Conservation (phyloP, 2,888 invertebrate species). For the Drosophila setosimentum region DNA sequence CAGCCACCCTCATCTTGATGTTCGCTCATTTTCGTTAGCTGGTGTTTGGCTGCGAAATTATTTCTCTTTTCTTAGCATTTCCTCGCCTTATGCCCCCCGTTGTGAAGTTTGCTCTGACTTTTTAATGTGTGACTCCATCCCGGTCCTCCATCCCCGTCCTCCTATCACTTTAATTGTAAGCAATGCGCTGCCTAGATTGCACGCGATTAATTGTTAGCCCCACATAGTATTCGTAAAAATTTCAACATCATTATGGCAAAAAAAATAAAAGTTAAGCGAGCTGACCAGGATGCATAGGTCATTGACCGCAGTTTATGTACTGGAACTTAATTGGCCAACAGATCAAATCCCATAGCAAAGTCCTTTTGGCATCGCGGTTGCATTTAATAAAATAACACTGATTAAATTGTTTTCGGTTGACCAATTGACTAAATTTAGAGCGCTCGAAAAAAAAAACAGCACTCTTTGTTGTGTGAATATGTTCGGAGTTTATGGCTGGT, state of each 20-base stretch:
- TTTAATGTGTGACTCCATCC: slow-evolving; percentile 16
- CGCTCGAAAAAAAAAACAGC: slow-evolving; percentile 2
- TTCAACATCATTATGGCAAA: slow-evolving; percentile 8
- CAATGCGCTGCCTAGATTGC: slow-evolving; percentile 39
- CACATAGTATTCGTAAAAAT: slow-evolving; percentile 1
- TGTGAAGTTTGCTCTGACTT: slow-evolving; percentile 46
- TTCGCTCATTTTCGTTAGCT: slow-evolving; percentile 70
- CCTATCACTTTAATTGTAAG: slow-evolving; percentile 49
- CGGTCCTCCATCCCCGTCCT: not conserved
- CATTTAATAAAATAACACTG: slow-evolving; percentile 55
- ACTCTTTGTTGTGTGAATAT: slow-evolving; percentile 33
- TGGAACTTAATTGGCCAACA: slow-evolving; percentile 70
- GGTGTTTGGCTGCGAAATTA: slow-evolving; percentile 73
- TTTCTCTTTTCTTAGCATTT: slow-evolving; percentile 36
- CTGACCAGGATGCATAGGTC: slow-evolving; percentile 45
- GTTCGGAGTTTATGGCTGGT: slow-evolving; percentile 61
- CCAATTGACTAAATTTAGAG: slow-evolving; percentile 66
- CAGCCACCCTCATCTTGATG: slow-evolving; percentile 40
- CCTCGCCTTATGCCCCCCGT: slow-evolving; percentile 37
- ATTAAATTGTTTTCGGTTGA: slow-evolving; percentile 73
- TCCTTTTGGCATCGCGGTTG: slow-evolving; percentile 20
- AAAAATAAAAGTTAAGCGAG: not conserved
- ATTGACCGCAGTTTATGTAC: slow-evolving; percentile 67
- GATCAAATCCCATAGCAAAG: slow-evolving; percentile 17
- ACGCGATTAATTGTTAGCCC: slow-evolving; percentile 41